A percentile compares a stretch with the other conserved stretches of the same genome.
phyloP scores from a whole-genome alignment of 2,113 vertebrate genomes.

The Zapornia atra region DNA sequence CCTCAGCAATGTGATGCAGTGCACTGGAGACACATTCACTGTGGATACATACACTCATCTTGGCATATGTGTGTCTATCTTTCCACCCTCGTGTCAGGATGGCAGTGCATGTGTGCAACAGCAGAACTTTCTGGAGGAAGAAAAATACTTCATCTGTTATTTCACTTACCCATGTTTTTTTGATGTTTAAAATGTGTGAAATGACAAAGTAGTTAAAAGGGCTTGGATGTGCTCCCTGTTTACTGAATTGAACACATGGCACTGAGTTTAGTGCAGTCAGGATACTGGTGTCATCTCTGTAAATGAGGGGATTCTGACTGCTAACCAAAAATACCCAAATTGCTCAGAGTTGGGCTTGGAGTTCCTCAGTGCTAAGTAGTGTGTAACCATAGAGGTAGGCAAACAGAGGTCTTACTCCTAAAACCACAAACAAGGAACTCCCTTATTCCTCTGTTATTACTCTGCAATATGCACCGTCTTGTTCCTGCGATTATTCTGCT shows the following conservation, averaged over 20 bases:
- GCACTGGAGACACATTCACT: neutral
- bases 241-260: neutral
- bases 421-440: neutral
- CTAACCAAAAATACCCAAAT: neutral
- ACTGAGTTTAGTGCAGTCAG: neutral
- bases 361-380: neutral
- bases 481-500: neutral
- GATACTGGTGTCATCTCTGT: neutral
- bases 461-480: neutral
- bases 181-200: neutral
- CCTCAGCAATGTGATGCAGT: neutral
- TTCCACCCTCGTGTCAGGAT: fast-evolving
- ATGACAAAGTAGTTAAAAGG: neutral
- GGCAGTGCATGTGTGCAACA: neutral
- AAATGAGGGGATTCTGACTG: neutral
- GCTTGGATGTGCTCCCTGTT: neutral
- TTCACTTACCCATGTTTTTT: neutral
- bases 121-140: neutral
- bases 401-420: neutral
- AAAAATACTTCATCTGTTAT: neutral
- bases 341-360: neutral
- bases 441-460: neutral
- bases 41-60: neutral
- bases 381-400: neutral
- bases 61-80: neutral